These are phyloP conservation scores for Zonotrichia leucophrys DNA, from an alignment of 2,113 vertebrate species.

Conservation along the genomic window DNA sequence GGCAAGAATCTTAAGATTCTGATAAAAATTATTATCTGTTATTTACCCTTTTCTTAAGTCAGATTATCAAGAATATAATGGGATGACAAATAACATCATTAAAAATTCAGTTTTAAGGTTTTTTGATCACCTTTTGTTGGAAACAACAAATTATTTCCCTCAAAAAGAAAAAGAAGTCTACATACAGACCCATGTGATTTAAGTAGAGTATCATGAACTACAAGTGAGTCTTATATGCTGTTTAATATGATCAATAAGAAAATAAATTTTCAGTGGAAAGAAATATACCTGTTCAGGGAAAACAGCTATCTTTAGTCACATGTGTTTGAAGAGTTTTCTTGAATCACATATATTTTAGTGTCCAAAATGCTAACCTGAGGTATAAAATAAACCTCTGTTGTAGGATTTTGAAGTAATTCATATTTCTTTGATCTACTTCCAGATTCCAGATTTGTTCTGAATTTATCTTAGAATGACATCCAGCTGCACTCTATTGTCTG, in stretches of 20 bases:
- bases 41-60: not conserved
- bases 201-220: not conserved
- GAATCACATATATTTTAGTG: not conserved
- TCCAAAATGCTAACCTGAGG: not conserved
- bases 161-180: not conserved
- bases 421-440: not conserved
- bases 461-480: not conserved
- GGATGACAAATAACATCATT: not conserved
- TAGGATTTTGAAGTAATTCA: accelerated
- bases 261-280: not conserved
- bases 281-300: not conserved
- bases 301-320: not conserved
- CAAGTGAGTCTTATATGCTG: not conserved
- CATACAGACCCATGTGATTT: not conserved
- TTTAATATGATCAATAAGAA: not conserved
- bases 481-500: not conserved
- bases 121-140: not conserved
- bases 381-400: not conserved
- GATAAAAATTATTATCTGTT: not conserved
- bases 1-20: not conserved
- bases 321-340: not conserved
- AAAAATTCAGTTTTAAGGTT: not conserved
- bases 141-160: not conserved
- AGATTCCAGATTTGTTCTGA: not conserved
- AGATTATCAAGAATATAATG: not conserved